A percentile compares a stretch with the other conserved stretches of the same genome.
phyloP scores from a whole-genome alignment of 2,888 invertebrate species.

The Tenthredo mesomela region DNA sequence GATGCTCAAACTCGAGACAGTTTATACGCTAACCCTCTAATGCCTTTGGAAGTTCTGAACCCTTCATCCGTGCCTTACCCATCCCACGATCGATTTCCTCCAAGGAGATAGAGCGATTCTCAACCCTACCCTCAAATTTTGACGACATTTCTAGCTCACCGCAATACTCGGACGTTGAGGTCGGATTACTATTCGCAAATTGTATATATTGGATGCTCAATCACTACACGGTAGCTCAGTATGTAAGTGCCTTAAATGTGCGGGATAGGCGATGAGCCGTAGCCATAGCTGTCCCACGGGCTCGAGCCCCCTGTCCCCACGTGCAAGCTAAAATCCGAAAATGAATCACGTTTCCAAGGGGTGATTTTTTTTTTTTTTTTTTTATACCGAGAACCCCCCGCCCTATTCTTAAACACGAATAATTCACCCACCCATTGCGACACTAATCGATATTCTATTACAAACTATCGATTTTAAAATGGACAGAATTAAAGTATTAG shows the following conservation, averaged over 20 bases:
- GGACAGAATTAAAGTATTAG: slow-evolving; percentile 40
- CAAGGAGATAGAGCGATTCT: slow-evolving; percentile 28
- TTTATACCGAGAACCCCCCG: background rate
- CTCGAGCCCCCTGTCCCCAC: slow-evolving; percentile 26
- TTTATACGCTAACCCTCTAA: slow-evolving; percentile 49
- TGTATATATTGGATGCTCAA: slow-evolving; percentile 38
- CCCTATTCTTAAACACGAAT: slow-evolving; percentile 18
- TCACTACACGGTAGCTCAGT: slow-evolving; percentile 17
- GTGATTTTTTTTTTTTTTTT: slow-evolving; percentile 28
- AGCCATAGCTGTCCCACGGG: slow-evolving; percentile 39
- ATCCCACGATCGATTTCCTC: slow-evolving; percentile 41
- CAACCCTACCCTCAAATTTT: slow-evolving; percentile 43
- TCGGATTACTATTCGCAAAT: slow-evolving; percentile 40
- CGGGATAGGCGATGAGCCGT: slow-evolving; percentile 45
- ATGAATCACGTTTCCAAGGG: slow-evolving; percentile 42
- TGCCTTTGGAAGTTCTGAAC: slow-evolving; percentile 47
- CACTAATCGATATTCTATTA: slow-evolving; percentile 42
- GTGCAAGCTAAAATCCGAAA: slow-evolving; percentile 38
- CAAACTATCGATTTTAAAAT: slow-evolving; percentile 43
- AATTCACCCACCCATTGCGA: slow-evolving; percentile 38
- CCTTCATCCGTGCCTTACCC: slow-evolving; percentile 45
- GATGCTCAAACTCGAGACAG: slow-evolving; percentile 47
- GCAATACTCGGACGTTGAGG: slow-evolving; percentile 28
- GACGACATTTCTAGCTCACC: slow-evolving; percentile 15
- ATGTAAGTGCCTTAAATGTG: slow-evolving; percentile 39